Base-by-base conservation (phyloP, 2,888 invertebrate species). In the Callosobruchus maculatus region DNA sequence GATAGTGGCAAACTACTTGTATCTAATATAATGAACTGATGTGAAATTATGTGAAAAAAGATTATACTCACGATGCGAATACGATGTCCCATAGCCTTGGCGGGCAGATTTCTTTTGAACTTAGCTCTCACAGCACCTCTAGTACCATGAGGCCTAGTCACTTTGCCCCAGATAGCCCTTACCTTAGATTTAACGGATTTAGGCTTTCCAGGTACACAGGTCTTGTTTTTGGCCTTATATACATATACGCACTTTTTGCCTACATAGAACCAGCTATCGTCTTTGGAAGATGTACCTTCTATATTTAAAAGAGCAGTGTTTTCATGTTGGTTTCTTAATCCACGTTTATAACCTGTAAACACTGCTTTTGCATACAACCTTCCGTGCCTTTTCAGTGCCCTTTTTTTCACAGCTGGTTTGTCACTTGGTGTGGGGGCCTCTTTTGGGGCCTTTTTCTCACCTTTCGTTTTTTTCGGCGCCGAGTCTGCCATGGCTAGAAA, bases 111-210 rank as follows among this genome's bases (percentile, higher is more conserved):
- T 85, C 93, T 93, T 89, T 93, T 94, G 92, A 99, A 99, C 88
- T 97, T 97, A 26, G 99, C 99, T 78, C 99, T 91, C 0, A 99
- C 98, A 22, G 95, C 92, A 81, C 99, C 99, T 82, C 96, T 95
- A 88, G 95, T 96, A 76, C 99, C 99, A 88, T 99, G 99, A 26
- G 97, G 91, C 80, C 98, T 92, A 67, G 97, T 98, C 77, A 99
- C 96, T 89, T 98, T 98, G 80, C 99, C 99, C 99, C 99, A 99
- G 88, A 99, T 98, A 49, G 98, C 98, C 76, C 99, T 93, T 81
- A 96, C 91, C 87, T 94, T 94, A 49, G 95, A 94, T 88, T 97
- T 95, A 85, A 92, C 92, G 80, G 92, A 93, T 74, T 93, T 92
- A n/a, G 93, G 93, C 76, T 93, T 94, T 68, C 95, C 95, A 74